Evolutionary conservation across 2,888 invertebrate species (phyloP), one percentile per base, ranked within the genome.

Genomic region (Clanis bilineata): DNA sequence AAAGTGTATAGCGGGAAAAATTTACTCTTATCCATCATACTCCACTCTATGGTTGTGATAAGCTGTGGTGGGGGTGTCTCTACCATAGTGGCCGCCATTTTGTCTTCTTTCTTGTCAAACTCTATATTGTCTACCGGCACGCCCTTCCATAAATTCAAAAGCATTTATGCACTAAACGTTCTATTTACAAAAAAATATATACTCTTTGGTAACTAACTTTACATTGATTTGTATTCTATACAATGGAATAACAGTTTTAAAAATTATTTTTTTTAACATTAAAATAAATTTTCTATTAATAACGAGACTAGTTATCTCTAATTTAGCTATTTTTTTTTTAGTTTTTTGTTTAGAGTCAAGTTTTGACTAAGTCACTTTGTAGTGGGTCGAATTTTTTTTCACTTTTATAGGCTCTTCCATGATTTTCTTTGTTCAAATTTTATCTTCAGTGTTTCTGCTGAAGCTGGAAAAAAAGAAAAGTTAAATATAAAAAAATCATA

Each of bases 1-100:
- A 97, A 88, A 92, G 98, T 96, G 61, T 98, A 98, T 60, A 99
- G 88, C 0, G 98, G 98, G 79, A 97, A 97, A 83, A 98, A 99
- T 81, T 98, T 98, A 54, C 93, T 94, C 78, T 98, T 98, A 85
- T 99, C 97, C 98, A 99, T 97, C 99, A 99, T 99, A 69, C 98
- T 95, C 97, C 98, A 97, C 88, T 99, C 99, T 65, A 99, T 98
- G 5, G 96, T 98, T 25, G 95, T 95, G 64, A 97, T 96, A 59
- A 95, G 93, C 70, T 93, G 90, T 0, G 93, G 91, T 0, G 91
- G 91, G 4, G 94, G 93, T 12, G 91, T 88, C 71, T 94, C 94
- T 25, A 94, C 93, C 82, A 94, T 90, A 0, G 86, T 85, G 0
- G 89, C 85, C 0, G 88, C 86, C 85, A 88, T 91, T 0, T 57